Evolutionary conservation across 2,113 vertebrate genomes (phyloP).

Genomic region (Rhabdornis inornatus): DNA sequence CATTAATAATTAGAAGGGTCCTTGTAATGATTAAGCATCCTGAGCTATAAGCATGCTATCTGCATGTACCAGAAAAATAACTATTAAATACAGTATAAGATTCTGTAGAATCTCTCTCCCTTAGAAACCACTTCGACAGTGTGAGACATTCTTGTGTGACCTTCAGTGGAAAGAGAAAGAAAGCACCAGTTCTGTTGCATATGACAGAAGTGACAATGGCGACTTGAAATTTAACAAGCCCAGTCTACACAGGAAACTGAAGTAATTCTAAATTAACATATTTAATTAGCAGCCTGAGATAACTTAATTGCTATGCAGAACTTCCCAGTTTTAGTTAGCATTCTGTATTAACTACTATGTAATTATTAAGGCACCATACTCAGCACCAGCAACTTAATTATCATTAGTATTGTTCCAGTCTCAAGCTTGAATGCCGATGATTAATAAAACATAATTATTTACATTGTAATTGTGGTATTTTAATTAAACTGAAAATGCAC

Average conservation of each 20-base stretch:
- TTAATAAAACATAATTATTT: constrained; percentile 81
- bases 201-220: background rate
- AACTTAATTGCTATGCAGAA: constrained; percentile 77
- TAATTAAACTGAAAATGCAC: constrained; percentile 74
- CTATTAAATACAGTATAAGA: background rate
- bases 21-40: background rate
- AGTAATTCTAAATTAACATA: constrained; percentile 51
- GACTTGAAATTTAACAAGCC: constrained; percentile 4
- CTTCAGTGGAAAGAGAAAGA: background rate
- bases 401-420: constrained; percentile 67
- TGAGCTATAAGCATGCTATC: background rate
- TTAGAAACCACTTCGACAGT: background rate
- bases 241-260: background rate
- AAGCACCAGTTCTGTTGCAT: background rate
- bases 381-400: constrained; percentile 75
- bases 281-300: constrained; percentile 73
- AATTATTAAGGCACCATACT: constrained; percentile 78
- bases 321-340: constrained; percentile 67
- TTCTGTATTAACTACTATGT: constrained; percentile 71
- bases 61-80: background rate
- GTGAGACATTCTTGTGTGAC: background rate
- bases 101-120: background rate
- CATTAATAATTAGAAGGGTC: background rate
- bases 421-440: constrained; percentile 74
- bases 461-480: constrained; percentile 72